Conservation (phyloP, 2,113 vertebrate genomes). For the Oncorhynchus gorbuscha region DNA sequence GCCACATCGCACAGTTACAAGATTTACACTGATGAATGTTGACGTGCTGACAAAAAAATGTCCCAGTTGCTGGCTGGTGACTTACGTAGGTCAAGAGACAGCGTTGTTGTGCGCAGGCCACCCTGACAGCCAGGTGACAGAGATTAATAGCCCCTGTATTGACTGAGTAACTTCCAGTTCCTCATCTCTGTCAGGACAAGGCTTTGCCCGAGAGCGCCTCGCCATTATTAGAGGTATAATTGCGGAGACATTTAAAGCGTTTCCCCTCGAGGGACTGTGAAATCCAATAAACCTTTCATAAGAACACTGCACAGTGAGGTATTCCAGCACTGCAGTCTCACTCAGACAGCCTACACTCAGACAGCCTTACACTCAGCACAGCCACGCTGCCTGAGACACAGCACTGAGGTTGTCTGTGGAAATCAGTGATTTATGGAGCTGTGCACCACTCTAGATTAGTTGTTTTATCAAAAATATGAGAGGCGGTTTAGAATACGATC, state of each 20-base stretch:
- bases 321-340: conserved; percentile 5
- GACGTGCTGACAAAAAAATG: conserved; percentile 81
- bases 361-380: not conserved
- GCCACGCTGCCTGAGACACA: not conserved
- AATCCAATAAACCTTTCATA: conserved; percentile 99
- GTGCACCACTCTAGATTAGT: conserved; percentile 83
- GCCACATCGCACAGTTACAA: conserved; percentile 69
- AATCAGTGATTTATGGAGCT: conserved; percentile 89
- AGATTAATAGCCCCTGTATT: conserved; percentile 98
- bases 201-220: conserved; percentile 66
- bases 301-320: conserved; percentile 36
- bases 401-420: conserved; percentile 56
- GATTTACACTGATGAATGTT: conserved; percentile 79
- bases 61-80: conserved; percentile 67
- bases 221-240: conserved; percentile 98
- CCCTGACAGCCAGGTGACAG: conserved; percentile 81
- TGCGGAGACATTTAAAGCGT: conserved; percentile 98
- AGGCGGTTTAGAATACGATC: too few species aligned
- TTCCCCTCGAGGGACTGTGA: conserved; percentile 92
- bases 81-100: conserved; percentile 78
- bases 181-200: conserved; percentile 94
- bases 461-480: conserved; percentile 91
- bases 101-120: conserved; percentile 68
- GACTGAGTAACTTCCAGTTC: conserved; percentile 96
- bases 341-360: not conserved